A percentile compares a stretch with the other conserved stretches of the same genome.
Evolutionary conservation across 1,140 invertebrate genomes (phyloP).

Genomic region (Drosophila novamexicana): DNA sequence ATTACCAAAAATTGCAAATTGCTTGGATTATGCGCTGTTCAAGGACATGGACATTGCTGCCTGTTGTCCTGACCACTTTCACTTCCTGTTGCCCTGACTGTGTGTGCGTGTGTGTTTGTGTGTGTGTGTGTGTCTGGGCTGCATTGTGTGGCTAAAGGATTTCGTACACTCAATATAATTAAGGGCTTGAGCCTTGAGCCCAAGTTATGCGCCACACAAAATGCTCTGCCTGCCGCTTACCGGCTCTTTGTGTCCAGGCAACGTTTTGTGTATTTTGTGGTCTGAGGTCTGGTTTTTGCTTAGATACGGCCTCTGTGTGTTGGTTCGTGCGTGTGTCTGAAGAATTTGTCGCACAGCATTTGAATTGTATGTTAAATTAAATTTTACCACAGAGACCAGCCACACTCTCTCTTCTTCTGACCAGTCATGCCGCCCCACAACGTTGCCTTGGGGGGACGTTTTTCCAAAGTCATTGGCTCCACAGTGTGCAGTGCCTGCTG

Average conservation of each 20-base stretch:
- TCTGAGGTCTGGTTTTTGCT: constrained; percentile 41
- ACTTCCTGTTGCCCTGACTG: constrained; percentile 59
- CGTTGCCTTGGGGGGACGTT: constrained; percentile 5
- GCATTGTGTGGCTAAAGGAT: constrained; percentile 80
- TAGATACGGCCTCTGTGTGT: constrained; percentile 1
- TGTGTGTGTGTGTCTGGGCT: constrained; percentile 13
- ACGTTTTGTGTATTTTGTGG: constrained; percentile 68
- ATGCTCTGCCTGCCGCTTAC: constrained; percentile 1
- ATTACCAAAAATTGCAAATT: constrained; percentile 84
- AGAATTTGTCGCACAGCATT: constrained; percentile 70
- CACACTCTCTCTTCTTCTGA: not conserved
- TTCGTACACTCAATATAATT: constrained; percentile 83
- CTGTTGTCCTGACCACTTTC: constrained; percentile 64
- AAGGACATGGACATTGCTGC: constrained; percentile 52
- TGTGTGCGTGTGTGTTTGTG: constrained; percentile 8
- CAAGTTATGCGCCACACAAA: constrained; percentile 33
- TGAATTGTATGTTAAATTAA: constrained; percentile 82
- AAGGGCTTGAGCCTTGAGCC: constrained; percentile 72
- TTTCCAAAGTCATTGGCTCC: constrained; percentile 64
- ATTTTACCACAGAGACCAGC: constrained; percentile 80
- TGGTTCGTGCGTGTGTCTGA: constrained; percentile 19
- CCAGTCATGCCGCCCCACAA: constrained; percentile 5
- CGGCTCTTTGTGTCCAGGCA: constrained; percentile 67
- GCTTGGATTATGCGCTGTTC: constrained; percentile 78
- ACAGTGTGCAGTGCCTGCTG: constrained; percentile 13